Conservation (phyloP, 1,140 invertebrate genomes). For the Mylabris phalerata region DNA sequence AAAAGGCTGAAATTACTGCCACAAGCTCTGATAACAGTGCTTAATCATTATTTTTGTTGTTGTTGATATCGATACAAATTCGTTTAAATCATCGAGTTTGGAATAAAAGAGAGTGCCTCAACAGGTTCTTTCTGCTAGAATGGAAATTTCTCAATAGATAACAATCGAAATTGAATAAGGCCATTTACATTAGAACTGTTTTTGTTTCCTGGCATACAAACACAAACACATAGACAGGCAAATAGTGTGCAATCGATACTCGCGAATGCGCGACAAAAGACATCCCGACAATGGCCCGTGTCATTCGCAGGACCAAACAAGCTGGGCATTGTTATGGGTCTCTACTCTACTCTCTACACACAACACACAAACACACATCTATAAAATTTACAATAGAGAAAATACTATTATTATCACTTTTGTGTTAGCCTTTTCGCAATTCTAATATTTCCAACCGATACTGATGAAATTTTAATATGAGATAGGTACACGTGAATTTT, state of each 20-base stretch:
- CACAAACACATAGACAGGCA: constrained; percentile 17
- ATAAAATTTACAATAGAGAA: neutral
- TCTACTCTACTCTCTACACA: no score
- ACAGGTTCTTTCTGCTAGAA: constrained; percentile 23
- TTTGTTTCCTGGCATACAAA: constrained; percentile 20
- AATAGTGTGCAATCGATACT: constrained; percentile 27
- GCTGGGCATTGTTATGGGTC: constrained; percentile 13
- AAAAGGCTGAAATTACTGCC: no score
- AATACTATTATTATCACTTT: constrained; percentile 13
- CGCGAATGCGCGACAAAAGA: constrained; percentile 21
- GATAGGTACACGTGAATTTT: no score
- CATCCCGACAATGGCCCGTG: constrained; percentile 23
- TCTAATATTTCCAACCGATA: no score
- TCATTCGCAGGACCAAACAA: constrained; percentile 26
- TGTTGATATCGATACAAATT: no score
- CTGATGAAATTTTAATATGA: no score
- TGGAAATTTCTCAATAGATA: constrained; percentile 22
- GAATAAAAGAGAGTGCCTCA: constrained; percentile 7
- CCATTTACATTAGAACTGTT: constrained; percentile 27
- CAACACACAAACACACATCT: no score
- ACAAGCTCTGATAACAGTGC: no score
- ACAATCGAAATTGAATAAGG: constrained; percentile 22
- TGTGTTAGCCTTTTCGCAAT: constrained; percentile 17
- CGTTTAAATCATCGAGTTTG: no score
- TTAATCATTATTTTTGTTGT: no score